Evolutionary conservation across 2,113 vertebrate species (phyloP), one percentile per base, ranked within the genome.

Genomic region (Myotis davidii): DNA sequence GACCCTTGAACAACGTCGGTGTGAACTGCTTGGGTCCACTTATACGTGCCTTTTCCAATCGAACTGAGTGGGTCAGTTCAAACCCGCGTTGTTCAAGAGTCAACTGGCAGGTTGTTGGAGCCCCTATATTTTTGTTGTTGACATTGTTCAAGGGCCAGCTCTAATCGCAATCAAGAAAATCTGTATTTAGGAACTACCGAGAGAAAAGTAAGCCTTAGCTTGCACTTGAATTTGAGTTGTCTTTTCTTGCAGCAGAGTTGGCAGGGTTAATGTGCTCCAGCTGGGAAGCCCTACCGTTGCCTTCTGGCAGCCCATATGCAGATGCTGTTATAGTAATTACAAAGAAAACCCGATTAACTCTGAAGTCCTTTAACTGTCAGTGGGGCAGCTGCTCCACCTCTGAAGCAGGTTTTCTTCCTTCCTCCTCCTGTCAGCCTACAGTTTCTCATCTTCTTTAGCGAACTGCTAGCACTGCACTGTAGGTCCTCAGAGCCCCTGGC

Each of bases 301-400:
- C 95, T 97, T 96, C 97, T 97, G 97, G 97, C 73, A 32, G 88
- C 37, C 77, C 92, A n/a, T 94, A 77, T 91, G 96, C 97, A 97
- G 92, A 96, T 96, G 83, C 94, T 86, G 65, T 59, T 88, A 76
- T 87, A 93, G 96, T 98, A 98, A 97, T 98, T 96, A 97, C 93
- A 69, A 54, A 95, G 96, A 90, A 96, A 95, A 92, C 90, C 21
- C 0, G 20, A 97, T 96, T 93, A 96, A 91, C 86, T 96, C 34
- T 0, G 67, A 86, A 94, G 96, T 86, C 95, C 91, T 97, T 85
- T 93, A 79, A 81, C 90, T 97, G 85, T 96, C 96, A 85, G 82
- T 0, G 29, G 84, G 73, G 88, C 94, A 94, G 90, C 95, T 96
- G 96, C 70, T 97, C 27, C 29, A 21, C 59, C 74, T 91, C 82